Percentiles rank a stretch among this genome's conserved stretches.
Evolutionary conservation across 2,888 invertebrate species (phyloP).

Genomic region (Microctonus hyperodae): DNA sequence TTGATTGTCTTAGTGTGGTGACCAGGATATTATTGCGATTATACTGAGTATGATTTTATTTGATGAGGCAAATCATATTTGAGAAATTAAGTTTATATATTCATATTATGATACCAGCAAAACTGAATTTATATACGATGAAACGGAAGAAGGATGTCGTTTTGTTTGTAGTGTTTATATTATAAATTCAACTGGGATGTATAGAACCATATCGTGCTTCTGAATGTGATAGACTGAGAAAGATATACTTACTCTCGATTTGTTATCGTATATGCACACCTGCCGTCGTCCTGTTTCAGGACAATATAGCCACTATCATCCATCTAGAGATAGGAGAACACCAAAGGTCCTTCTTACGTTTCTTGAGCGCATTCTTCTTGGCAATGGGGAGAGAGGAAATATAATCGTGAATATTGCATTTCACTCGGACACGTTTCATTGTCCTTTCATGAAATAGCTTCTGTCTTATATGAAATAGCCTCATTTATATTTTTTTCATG

Average conservation of each 20-base stretch:
- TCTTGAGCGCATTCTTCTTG: slow-evolving; percentile 8
- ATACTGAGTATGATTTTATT: background rate
- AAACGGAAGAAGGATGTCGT: slow-evolving; percentile 25
- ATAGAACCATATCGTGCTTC: slow-evolving; percentile 38
- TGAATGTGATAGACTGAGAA: background rate
- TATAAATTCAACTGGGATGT: background rate
- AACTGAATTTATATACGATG: slow-evolving; percentile 2
- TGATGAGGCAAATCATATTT: background rate
- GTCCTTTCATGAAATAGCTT: slow-evolving; percentile 11
- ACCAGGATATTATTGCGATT: background rate
- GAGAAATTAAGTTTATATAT: background rate
- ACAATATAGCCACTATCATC: slow-evolving; percentile 55
- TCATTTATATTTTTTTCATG: background rate
- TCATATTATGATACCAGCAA: background rate
- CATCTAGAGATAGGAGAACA: slow-evolving; percentile 42
- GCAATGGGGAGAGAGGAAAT: slow-evolving; percentile 27
- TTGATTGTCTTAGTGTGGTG: background rate
- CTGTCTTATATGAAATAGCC: background rate
- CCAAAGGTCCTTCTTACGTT: slow-evolving; percentile 47
- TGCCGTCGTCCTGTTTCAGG: slow-evolving; percentile 52
- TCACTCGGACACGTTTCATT: slow-evolving; percentile 25
- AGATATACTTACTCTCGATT: slow-evolving; percentile 47
- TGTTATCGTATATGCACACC: slow-evolving; percentile 54
- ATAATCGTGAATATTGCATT: slow-evolving; percentile 33
- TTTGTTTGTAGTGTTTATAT: slow-evolving; percentile 11